A percentile compares a stretch with the other conserved stretches of the same genome.
Conservation (phyloP, 2,888 invertebrate genomes). For the Glaucopsyche alexis region DNA sequence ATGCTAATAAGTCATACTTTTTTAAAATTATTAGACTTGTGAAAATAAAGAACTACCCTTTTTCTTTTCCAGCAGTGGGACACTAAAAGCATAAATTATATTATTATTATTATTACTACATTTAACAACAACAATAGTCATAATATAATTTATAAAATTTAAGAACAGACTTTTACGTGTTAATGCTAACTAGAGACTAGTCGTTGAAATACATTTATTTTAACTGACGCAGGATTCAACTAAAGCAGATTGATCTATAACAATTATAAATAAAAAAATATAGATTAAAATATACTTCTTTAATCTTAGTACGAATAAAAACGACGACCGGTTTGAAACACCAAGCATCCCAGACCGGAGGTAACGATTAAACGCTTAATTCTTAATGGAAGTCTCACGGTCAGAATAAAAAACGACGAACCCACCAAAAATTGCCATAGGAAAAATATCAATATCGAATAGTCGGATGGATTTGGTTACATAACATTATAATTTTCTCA, state of each 20-base stretch:
- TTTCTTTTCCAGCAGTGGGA: too few relatives aligned
- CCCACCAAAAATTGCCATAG: background rate
- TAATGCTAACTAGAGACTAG: too few relatives aligned
- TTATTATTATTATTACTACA: too few relatives aligned
- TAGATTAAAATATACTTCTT: conserved; percentile 13
- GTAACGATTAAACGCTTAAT: conserved; percentile 37
- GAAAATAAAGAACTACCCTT: background rate
- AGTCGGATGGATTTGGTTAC: background rate
- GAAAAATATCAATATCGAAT: background rate
- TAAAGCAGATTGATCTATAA: background rate
- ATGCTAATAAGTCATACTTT: background rate
- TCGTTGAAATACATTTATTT: too few relatives aligned
- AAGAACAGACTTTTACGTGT: too few relatives aligned
- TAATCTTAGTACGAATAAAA: conserved; percentile 14
- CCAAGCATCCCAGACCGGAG: conserved; percentile 35
- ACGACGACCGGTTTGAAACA: conserved; percentile 54
- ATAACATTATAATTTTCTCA: too few relatives aligned
- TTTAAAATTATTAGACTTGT: background rate
- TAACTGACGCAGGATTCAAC: too few relatives aligned
- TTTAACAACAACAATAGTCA: too few relatives aligned
- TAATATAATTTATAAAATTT: too few relatives aligned
- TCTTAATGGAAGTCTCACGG: conserved; percentile 39
- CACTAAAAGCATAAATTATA: too few relatives aligned
- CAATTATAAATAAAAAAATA: background rate
- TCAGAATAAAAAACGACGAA: conserved; percentile 18